Conservation (phyloP, 2,888 invertebrate species). For the Villa cingulata region DNA sequence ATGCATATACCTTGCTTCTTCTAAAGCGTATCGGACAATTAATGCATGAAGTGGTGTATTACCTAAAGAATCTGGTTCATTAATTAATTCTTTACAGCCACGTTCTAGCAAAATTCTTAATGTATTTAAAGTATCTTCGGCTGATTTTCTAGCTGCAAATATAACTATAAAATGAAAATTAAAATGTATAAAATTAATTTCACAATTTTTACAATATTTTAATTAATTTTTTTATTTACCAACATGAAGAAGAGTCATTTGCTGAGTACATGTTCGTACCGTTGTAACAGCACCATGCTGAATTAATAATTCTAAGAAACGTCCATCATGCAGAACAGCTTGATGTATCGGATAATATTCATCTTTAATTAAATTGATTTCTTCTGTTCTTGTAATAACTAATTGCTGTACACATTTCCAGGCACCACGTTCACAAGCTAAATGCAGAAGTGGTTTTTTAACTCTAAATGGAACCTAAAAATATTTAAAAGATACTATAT, state of each 20-base stretch:
- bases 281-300: slow-evolving; percentile 56
- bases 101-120: slow-evolving; percentile 55
- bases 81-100: slow-evolving; percentile 58
- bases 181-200: background rate
- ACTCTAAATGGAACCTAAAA: slow-evolving; percentile 39
- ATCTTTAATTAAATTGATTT: slow-evolving; percentile 56
- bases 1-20: slow-evolving; percentile 40
- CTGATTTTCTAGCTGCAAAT: slow-evolving; percentile 52
- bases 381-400: slow-evolving; percentile 49
- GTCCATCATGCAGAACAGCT: slow-evolving; percentile 55
- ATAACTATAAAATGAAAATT: slow-evolving; percentile 39
- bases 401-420: slow-evolving; percentile 58
- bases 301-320: slow-evolving; percentile 51
- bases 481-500: background rate
- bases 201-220: background rate
- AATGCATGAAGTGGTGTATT: slow-evolving; percentile 59
- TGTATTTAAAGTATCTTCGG: slow-evolving; percentile 55
- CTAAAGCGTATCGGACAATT: slow-evolving; percentile 50
- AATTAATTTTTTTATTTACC: slow-evolving; percentile 31
- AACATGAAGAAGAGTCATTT: slow-evolving; percentile 54
- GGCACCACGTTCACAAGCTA: slow-evolving; percentile 56
- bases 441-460: slow-evolving; percentile 49
- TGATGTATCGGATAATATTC: slow-evolving; percentile 69
- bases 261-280: slow-evolving; percentile 54
- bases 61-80: slow-evolving; percentile 55